Conservation (phyloP, 2,113 vertebrate species). For the Orthonyx spaldingii region DNA sequence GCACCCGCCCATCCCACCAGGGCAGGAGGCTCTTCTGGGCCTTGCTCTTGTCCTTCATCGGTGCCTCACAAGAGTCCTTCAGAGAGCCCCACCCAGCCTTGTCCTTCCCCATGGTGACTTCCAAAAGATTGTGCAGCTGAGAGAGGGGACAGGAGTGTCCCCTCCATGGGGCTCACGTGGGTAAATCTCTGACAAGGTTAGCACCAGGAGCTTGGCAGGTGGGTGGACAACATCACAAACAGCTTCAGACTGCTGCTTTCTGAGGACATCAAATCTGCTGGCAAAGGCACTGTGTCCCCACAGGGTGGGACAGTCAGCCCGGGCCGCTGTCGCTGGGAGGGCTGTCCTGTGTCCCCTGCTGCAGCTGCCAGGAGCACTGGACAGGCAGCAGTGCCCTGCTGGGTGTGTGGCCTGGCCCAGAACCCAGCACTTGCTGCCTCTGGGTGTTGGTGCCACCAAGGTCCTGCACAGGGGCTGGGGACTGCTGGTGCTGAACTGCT, state of each 20-base stretch:
- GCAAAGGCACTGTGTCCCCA: neutral
- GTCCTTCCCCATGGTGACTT: neutral
- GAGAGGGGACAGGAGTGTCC: neutral
- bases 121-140: neutral
- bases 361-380: neutral
- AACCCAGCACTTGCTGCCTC: neutral
- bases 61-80: neutral
- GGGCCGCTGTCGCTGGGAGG: neutral
- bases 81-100: neutral
- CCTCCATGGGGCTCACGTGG: neutral
- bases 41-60: neutral
- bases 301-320: neutral
- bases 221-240: neutral
- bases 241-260: neutral
- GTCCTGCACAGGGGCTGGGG: neutral
- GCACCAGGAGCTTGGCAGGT: neutral
- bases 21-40: neutral
- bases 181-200: neutral
- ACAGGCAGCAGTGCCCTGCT: neutral
- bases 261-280: neutral
- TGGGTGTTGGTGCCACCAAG: neutral
- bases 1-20: neutral
- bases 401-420: neutral
- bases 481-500: neutral
- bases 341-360: neutral